Evolutionary conservation across 2,797 vertebrate genomes (phyloP).

Genomic region (Scolopax bukidnonensis): DNA sequence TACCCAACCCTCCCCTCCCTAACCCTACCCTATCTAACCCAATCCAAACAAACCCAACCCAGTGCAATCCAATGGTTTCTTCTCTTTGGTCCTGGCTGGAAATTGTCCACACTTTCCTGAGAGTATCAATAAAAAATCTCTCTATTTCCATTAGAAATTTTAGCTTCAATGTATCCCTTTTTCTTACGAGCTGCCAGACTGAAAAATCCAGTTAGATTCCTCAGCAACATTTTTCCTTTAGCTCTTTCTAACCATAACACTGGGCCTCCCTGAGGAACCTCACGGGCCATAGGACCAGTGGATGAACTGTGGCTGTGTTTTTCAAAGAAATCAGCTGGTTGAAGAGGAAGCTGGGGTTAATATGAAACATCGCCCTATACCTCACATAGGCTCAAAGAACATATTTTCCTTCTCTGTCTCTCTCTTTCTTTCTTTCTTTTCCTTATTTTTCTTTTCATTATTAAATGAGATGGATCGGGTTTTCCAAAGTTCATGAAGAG

Average conservation of each 20-base stretch:
- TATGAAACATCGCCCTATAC: conserved; percentile 10
- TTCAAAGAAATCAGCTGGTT: conserved; percentile 28
- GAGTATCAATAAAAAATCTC: not conserved
- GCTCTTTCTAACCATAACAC: not conserved
- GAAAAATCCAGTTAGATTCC: not conserved
- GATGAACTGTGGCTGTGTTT: conserved; percentile 35
- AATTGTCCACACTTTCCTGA: not conserved
- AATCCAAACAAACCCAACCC: not conserved
- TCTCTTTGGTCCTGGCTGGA: not conserved
- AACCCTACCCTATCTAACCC: not conserved
- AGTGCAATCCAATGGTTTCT: not conserved
- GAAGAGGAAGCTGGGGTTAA: conserved; percentile 49
- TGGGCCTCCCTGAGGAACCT: not conserved
- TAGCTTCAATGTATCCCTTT: not conserved
- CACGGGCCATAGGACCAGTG: not conserved
- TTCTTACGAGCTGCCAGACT: not conserved
- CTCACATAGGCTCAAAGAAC: not conserved
- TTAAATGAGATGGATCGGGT: not conserved
- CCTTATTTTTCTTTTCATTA: not conserved
- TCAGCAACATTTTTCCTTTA: not conserved
- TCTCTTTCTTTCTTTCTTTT: not conserved
- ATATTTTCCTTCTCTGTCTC: not conserved
- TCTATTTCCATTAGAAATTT: not conserved
- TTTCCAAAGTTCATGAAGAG: conserved; percentile 15
- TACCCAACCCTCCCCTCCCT: too few relatives aligned